These are phyloP conservation scores for Catalaphyllia jardinei DNA, from an alignment of 64 coral and sea anemone species.

Conservation along the genomic window DNA sequence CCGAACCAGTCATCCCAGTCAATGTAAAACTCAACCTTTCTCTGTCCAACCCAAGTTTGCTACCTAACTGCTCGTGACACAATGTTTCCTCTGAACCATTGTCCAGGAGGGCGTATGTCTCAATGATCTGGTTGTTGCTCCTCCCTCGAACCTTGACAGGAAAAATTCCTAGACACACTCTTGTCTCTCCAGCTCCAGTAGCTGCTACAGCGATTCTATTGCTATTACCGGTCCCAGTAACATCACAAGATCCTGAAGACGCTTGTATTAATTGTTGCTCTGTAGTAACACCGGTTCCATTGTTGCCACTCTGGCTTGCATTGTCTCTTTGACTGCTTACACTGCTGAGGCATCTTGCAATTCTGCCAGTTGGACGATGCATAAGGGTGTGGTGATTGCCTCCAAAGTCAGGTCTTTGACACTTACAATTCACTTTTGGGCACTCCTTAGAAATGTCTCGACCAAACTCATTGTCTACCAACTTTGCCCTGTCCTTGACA, in stretches of 20 bases:
- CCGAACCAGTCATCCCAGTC: too few species aligned
- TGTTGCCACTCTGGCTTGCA: background rate
- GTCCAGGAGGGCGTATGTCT: too few species aligned
- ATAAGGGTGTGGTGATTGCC: slow-evolving; percentile 35
- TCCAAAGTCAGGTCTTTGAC: slow-evolving; percentile 13
- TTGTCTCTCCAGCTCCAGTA: background rate
- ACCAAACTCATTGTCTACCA: too few species aligned
- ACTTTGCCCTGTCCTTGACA: too few species aligned
- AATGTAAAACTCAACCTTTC: too few species aligned
- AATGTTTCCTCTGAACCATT: too few species aligned
- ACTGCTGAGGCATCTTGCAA: background rate
- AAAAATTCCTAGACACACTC: slow-evolving; percentile 25
- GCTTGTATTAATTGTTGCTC: background rate
- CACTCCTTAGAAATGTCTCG: background rate
- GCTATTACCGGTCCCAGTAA: background rate
- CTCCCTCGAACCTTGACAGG: slow-evolving; percentile 29
- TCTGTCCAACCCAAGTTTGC: too few species aligned
- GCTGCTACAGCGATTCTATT: slow-evolving; percentile 1
- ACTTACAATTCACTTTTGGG: too few species aligned
- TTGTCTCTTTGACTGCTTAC: background rate
- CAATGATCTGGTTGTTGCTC: too few species aligned
- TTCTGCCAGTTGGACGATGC: background rate
- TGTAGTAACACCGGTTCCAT: background rate
- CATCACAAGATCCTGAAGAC: background rate
- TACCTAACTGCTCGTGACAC: too few species aligned